Conservation (phyloP, 2,888 invertebrate genomes). For the Hemistola chrysoprasaria region DNA sequence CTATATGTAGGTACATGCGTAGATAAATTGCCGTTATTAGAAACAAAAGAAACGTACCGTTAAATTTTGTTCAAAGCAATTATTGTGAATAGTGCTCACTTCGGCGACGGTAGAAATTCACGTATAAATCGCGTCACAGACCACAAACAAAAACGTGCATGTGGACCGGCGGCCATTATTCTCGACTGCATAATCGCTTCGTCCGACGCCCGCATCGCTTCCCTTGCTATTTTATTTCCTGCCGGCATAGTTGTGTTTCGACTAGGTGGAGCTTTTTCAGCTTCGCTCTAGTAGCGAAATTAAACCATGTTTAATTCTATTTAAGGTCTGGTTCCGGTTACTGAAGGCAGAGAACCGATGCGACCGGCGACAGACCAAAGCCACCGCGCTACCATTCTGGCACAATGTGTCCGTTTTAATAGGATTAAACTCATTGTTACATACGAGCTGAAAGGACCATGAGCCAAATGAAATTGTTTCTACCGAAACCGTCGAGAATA, state of each 20-base stretch:
- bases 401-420: constrained; percentile 78
- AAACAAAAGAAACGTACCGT: constrained; percentile 63
- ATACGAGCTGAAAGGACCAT: constrained; percentile 67
- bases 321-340: constrained; percentile 78
- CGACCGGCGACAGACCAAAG: constrained; percentile 77
- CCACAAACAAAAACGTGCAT: constrained; percentile 83
- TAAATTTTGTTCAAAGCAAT: constrained; percentile 78
- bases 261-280: constrained; percentile 73
- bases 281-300: constrained; percentile 64
- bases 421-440: constrained; percentile 79
- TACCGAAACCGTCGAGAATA: constrained; percentile 52
- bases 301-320: constrained; percentile 80
- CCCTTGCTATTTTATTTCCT: constrained; percentile 81
- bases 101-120: constrained; percentile 78
- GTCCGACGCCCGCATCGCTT: constrained; percentile 81
- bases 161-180: constrained; percentile 81
- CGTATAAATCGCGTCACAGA: constrained; percentile 82
- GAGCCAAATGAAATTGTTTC: constrained; percentile 69
- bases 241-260: constrained; percentile 75
- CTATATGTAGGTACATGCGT: neutral
- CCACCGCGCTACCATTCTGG: constrained; percentile 75
- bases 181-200: constrained; percentile 82
- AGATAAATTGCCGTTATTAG: constrained; percentile 13
- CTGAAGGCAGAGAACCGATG: constrained; percentile 60
- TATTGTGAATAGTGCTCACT: constrained; percentile 80